Evolutionary conservation across 2,113 vertebrate genomes (phyloP).

Genomic region (Engraulis encrasicolus): DNA sequence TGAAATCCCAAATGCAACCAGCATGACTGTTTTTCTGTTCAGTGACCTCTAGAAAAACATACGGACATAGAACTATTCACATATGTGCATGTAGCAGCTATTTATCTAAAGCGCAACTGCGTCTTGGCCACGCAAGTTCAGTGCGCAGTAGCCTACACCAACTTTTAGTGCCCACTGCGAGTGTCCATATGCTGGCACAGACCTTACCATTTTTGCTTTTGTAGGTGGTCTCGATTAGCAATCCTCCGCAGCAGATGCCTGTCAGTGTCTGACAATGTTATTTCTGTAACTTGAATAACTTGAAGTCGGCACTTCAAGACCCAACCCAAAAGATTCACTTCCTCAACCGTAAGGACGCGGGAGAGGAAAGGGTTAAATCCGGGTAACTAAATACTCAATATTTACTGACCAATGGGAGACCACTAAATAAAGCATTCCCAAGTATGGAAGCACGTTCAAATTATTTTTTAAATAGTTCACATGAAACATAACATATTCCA

Average conservation of each 20-base stretch:
- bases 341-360: background rate
- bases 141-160: background rate
- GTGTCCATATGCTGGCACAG: background rate
- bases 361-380: slow-evolving; percentile 13
- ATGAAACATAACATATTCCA: background rate
- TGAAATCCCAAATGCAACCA: too few relatives aligned
- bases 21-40: too few relatives aligned
- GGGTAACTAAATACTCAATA: slow-evolving; percentile 15
- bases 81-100: background rate
- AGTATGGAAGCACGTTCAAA: background rate
- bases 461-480: background rate
- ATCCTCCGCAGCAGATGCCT: background rate
- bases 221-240: background rate
- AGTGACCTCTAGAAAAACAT: too few relatives aligned
- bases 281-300: background rate
- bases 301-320: background rate
- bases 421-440: slow-evolving; percentile 17
- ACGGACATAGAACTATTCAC: too few relatives aligned
- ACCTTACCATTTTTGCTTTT: slow-evolving; percentile 3
- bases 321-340: slow-evolving; percentile 15
- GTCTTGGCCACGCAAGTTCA: background rate
- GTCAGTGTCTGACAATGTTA: background rate
- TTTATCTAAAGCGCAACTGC: background rate
- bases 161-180: slow-evolving; percentile 3
- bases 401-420: slow-evolving; percentile 1